Percentiles rank a stretch among this genome's conserved stretches.
Evolutionary conservation across 1,140 invertebrate species (phyloP).

Genomic region (Solen grandis): DNA sequence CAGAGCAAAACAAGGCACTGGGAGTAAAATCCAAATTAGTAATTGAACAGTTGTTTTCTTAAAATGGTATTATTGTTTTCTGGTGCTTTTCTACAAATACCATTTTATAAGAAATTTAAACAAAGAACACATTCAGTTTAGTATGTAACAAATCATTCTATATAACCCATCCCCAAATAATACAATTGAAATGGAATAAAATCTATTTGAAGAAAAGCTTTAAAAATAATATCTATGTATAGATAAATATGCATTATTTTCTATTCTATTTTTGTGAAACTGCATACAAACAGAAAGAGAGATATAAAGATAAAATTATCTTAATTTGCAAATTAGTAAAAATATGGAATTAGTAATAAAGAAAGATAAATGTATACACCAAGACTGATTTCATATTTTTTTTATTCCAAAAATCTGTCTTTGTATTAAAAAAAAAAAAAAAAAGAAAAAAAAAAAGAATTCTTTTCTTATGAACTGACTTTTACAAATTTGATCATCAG

Average conservation of each 20-base stretch:
- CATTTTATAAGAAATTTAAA: too few species aligned
- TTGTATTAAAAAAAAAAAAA: too few species aligned
- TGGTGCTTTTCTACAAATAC: too few species aligned
- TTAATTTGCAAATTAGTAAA: slow-evolving; percentile 58
- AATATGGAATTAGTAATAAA: slow-evolving; percentile 58
- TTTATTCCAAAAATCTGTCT: too few species aligned
- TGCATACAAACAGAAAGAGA: slow-evolving; percentile 51
- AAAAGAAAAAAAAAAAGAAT: too few species aligned
- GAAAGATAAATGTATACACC: slow-evolving; percentile 23
- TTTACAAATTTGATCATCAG: too few species aligned
- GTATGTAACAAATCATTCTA: slow-evolving; percentile 37
- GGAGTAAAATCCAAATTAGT: too few species aligned
- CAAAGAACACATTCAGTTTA: slow-evolving; percentile 46
- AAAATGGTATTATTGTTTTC: too few species aligned
- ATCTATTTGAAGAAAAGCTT: slow-evolving; percentile 47
- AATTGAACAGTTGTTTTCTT: too few species aligned
- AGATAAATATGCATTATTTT: slow-evolving; percentile 36
- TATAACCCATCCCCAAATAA: slow-evolving; percentile 46
- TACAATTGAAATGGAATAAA: slow-evolving; percentile 67
- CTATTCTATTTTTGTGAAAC: slow-evolving; percentile 45
- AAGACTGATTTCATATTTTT: slow-evolving; percentile 9
- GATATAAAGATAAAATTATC: slow-evolving; percentile 50
- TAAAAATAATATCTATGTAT: slow-evolving; percentile 46
- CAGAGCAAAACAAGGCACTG: too few species aligned
- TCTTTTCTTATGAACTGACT: too few species aligned